Percentiles rank a stretch among this genome's conserved stretches.
Conservation (phyloP, 2,888 invertebrate genomes). For the Drosophila kanekoi region DNA sequence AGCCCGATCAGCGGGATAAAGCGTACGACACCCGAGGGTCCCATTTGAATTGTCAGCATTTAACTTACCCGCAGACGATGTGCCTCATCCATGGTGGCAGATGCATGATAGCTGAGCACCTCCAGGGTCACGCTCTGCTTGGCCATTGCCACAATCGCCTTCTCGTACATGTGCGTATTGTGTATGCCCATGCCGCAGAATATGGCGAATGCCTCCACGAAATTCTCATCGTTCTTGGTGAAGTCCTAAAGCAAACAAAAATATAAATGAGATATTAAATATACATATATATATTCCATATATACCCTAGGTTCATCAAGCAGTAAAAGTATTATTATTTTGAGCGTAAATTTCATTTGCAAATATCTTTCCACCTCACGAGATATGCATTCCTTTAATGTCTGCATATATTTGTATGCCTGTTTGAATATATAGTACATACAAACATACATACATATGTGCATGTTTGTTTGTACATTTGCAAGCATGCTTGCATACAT, state of each 20-base stretch:
- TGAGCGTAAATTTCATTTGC: too few relatives aligned
- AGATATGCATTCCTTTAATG: too few relatives aligned
- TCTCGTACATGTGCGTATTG: constrained; percentile 98
- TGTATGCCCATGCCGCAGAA: constrained; percentile 99
- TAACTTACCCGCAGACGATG: constrained; percentile 91
- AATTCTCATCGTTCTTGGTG: constrained; percentile 98
- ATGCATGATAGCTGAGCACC: constrained; percentile 96
- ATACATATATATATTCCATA: neutral
- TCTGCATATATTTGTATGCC: too few relatives aligned
- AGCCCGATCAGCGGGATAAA: neutral
- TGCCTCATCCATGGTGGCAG: constrained; percentile 95
- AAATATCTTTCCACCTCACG: too few relatives aligned
- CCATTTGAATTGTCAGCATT: constrained; percentile 27
- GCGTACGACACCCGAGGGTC: constrained; percentile 40
- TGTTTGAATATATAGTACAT: too few relatives aligned
- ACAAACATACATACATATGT: too few relatives aligned
- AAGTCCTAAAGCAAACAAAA: constrained; percentile 86
- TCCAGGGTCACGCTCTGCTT: constrained; percentile 98
- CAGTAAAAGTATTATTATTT: too few relatives aligned
- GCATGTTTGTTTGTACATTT: too few relatives aligned
- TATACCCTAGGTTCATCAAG: too few relatives aligned
- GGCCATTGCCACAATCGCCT: constrained; percentile 97
- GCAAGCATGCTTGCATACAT: too few relatives aligned
- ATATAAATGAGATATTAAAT: neutral
- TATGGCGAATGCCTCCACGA: constrained; percentile 98